A percentile compares a stretch with the other conserved stretches of the same genome.
Evolutionary conservation across 2,888 invertebrate species (phyloP).

Genomic region (Athalia rosae): DNA sequence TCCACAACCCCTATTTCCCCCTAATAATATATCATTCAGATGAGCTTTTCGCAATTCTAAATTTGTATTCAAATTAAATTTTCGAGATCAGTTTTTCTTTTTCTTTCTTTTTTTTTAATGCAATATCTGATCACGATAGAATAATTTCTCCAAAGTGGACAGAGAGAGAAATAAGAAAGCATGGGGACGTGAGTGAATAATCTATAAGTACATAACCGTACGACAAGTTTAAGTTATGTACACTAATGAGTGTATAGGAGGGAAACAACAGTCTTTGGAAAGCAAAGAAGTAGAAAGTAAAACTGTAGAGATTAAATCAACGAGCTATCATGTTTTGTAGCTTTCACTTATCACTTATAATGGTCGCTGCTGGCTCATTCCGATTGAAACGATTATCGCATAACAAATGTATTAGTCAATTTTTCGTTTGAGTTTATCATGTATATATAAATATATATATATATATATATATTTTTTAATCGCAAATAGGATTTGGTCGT

Average conservation of each 20-base stretch:
- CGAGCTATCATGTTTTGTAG: conserved; percentile 56
- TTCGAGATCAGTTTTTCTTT: too few species aligned
- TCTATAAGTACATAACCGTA: too few species aligned
- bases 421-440: conserved; percentile 36
- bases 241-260: conserved; percentile 48
- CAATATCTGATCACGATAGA: too few species aligned
- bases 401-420: background rate
- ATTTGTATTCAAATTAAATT: too few species aligned
- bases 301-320: conserved; percentile 43
- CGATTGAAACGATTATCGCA: conserved; percentile 56
- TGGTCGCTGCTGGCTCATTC: conserved; percentile 73
- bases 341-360: conserved; percentile 73
- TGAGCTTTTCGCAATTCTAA: too few species aligned
- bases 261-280: conserved; percentile 17
- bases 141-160: too few species aligned
- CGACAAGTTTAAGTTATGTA: conserved; percentile 51
- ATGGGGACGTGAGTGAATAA: too few species aligned
- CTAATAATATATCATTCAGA: too few species aligned
- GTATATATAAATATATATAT: conserved; percentile 42
- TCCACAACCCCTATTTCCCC: too few species aligned
- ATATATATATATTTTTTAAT: too few species aligned
- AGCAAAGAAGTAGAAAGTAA: conserved; percentile 49
- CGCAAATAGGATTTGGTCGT: background rate
- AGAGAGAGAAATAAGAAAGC: too few species aligned
- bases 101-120: too few species aligned